A percentile compares a stretch with the other conserved stretches of the same genome.
Conservation (phyloP, 92 coral and sea anemone genomes). For the Actinostola sp. region DNA sequence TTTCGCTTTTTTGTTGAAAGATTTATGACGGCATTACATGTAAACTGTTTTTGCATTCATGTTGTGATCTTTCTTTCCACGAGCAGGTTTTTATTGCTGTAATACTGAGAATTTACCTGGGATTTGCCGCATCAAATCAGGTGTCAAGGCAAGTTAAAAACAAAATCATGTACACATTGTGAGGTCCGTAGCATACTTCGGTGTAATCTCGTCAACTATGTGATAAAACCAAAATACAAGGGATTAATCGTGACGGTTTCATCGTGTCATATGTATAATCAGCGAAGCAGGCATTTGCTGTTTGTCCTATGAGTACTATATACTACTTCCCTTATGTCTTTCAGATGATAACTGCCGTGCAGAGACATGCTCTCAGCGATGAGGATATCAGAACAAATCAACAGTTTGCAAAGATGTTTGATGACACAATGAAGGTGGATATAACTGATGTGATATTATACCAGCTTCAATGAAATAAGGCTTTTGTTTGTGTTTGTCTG, state of each 20-base stretch:
- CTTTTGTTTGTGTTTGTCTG: too few relatives aligned
- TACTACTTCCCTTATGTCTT: too few relatives aligned
- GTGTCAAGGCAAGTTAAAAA: conserved; percentile 69
- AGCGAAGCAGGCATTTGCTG: too few relatives aligned
- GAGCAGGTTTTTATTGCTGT: conserved; percentile 89
- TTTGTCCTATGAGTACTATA: too few relatives aligned
- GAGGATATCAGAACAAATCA: conserved; percentile 86
- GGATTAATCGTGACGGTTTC: too few relatives aligned
- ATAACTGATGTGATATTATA: not conserved
- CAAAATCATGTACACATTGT: not conserved
- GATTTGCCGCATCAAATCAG: conserved; percentile 60
- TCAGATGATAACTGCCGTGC: conserved; percentile 96
- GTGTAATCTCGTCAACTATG: too few relatives aligned
- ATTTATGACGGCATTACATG: too few relatives aligned
- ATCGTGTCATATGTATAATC: too few relatives aligned
- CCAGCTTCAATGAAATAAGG: too few relatives aligned
- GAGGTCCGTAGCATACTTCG: too few relatives aligned
- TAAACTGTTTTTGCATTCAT: too few relatives aligned
- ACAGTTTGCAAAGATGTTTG: conserved; percentile 91
- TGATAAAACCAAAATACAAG: too few relatives aligned
- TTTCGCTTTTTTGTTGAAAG: not conserved
- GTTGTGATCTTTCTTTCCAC: conserved; percentile 5
- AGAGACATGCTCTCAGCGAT: conserved; percentile 82
- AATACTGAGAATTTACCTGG: conserved; percentile 93
- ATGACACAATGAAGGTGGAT: conserved; percentile 83